phyloP scores from a whole-genome alignment of 2,113 vertebrate species.

The Regulus satrapa region DNA sequence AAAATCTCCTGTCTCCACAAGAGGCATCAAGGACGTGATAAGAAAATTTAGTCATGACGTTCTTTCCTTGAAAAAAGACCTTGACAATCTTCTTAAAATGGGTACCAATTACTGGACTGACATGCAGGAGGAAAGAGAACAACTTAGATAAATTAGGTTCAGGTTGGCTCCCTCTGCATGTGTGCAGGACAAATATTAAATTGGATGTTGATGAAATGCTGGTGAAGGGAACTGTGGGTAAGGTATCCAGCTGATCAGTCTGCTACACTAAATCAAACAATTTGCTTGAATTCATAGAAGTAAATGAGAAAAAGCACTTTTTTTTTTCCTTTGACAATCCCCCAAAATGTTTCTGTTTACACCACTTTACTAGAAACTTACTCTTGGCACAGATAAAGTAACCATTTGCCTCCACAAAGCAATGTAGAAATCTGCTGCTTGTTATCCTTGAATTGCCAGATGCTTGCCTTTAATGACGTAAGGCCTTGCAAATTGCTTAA shows the following conservation, averaged over 20 bases:
- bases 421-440: constrained; percentile 72
- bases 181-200: constrained; percentile 62
- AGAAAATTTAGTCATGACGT: constrained; percentile 54
- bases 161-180: constrained; percentile 48
- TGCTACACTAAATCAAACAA: constrained; percentile 60
- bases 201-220: constrained; percentile 50
- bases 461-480: constrained; percentile 68
- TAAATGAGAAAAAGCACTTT: not conserved
- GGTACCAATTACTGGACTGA: constrained; percentile 59
- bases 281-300: constrained; percentile 61
- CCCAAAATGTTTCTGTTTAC: constrained; percentile 65
- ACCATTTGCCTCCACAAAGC: constrained; percentile 66
- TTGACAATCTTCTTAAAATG: constrained; percentile 67
- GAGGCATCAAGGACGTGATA: not conserved
- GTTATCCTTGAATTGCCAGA: constrained; percentile 66
- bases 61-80: constrained; percentile 47
- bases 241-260: constrained; percentile 48
- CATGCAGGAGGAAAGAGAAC: constrained; percentile 60
- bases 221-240: constrained; percentile 34
- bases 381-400: constrained; percentile 72
- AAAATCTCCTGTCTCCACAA: constrained; percentile 7
- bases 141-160: constrained; percentile 64
- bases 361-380: constrained; percentile 64
- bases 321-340: constrained; percentile 13
- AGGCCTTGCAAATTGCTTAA: constrained; percentile 57